A percentile compares a stretch with the other conserved stretches of the same genome.
These are phyloP conservation scores for Urophycis tenuis DNA, from an alignment of 2,797 vertebrate genomes.

Conservation along the genomic window DNA sequence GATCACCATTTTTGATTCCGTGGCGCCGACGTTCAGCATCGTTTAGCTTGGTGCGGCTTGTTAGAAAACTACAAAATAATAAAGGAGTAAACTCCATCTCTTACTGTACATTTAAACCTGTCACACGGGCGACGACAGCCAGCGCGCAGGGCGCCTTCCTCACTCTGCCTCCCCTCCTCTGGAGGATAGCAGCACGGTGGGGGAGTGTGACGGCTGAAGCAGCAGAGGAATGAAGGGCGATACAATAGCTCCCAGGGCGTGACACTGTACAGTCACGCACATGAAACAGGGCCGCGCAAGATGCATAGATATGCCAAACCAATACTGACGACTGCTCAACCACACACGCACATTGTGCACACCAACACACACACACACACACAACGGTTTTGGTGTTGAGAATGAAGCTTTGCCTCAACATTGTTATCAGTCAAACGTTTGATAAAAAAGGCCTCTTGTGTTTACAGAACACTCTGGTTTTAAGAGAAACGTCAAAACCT, in stretches of 20 bases:
- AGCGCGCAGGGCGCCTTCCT: slow-evolving; percentile 35
- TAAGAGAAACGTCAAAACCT: slow-evolving; percentile 73
- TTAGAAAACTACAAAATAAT: slow-evolving; percentile 55
- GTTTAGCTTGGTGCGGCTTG: slow-evolving; percentile 58
- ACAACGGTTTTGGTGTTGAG: slow-evolving; percentile 39
- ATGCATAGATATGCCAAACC: slow-evolving; percentile 53
- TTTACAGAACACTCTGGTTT: slow-evolving; percentile 66
- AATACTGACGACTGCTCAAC: slow-evolving; percentile 58
- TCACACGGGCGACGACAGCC: slow-evolving; percentile 57
- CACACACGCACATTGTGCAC: not conserved
- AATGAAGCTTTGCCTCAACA: slow-evolving; percentile 58
- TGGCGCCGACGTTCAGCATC: slow-evolving; percentile 45
- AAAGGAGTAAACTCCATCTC: slow-evolving; percentile 46
- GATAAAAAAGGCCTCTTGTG: slow-evolving; percentile 62
- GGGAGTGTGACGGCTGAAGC: slow-evolving; percentile 60
- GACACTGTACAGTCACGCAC: slow-evolving; percentile 50
- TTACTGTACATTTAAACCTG: slow-evolving; percentile 47
- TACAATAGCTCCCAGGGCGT: slow-evolving; percentile 54
- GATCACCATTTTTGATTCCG: slow-evolving; percentile 64
- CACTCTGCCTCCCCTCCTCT: not conserved
- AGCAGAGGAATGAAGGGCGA: slow-evolving; percentile 60
- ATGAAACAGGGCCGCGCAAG: slow-evolving; percentile 44
- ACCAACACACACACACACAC: slow-evolving; percentile 1
- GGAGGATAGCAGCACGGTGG: slow-evolving; percentile 39
- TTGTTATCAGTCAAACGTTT: slow-evolving; percentile 63